These are phyloP conservation scores for Nesoenas mayeri DNA, from an alignment of 2,113 vertebrate genomes.

Conservation along the genomic window DNA sequence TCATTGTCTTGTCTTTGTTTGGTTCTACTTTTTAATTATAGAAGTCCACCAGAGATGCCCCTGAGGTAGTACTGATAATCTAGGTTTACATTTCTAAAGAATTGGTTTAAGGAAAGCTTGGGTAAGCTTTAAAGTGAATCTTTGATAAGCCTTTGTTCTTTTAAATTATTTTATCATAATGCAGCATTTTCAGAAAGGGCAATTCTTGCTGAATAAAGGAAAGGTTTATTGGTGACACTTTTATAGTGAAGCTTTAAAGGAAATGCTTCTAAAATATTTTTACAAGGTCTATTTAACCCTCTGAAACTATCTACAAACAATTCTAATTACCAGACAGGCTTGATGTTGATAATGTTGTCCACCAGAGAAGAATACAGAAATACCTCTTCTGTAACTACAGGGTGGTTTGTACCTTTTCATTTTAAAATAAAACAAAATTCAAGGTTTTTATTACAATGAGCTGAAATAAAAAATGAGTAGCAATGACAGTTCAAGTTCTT, in stretches of 20 bases:
- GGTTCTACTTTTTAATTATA: background rate
- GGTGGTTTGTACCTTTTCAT: accelerated
- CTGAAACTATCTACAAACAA: background rate
- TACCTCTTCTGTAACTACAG: accelerated
- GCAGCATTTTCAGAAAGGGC: background rate
- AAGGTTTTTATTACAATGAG: background rate
- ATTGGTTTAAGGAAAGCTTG: background rate
- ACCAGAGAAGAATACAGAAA: background rate
- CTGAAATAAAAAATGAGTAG: background rate
- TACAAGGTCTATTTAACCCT: background rate
- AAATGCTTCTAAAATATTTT: background rate
- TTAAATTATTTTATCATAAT: background rate
- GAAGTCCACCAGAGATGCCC: background rate
- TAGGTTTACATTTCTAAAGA: background rate
- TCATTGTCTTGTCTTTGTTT: background rate
- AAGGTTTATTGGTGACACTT: background rate
- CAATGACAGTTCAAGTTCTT: background rate
- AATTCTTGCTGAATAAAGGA: background rate
- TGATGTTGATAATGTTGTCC: background rate
- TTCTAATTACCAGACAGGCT: background rate
- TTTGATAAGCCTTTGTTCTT: background rate
- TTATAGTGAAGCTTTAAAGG: background rate
- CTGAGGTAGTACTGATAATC: background rate
- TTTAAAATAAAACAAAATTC: background rate
- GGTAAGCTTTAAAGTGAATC: background rate